Evolutionary conservation across 2,797 vertebrate genomes (phyloP), one percentile per base, ranked within the genome.

Genomic region (Enteromius fasciolatus): DNA sequence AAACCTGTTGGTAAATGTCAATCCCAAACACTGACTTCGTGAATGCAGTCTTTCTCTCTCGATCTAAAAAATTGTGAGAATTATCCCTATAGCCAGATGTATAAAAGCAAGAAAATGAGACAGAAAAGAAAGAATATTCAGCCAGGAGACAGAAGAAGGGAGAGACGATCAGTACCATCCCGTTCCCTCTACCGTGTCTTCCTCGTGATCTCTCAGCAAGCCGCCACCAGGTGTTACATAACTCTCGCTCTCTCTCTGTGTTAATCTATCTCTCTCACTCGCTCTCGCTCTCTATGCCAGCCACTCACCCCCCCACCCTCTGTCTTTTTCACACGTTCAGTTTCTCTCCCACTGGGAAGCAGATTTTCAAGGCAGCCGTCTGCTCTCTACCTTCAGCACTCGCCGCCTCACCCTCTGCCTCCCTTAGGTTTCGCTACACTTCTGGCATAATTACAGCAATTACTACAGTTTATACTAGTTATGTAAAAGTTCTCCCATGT

Each of bases 181-280:
- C 31, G 76, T 72, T 77, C 66, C 70, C 70, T 87, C 78, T 74
- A 73, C 66, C 66, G 28, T 81, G 78, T 72, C 63, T 82, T 85
- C 78, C 85, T 83, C 76, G 76, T 87, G 84, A 82, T 86, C 84
- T 80, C 76, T 57, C 84, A 85, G 87, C 70, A 83, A 73, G 68
- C 82, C 46, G 46, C 80, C 76, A 79, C 66, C 54, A 82, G 70
- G 84, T 86, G 80, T 83, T 86, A 77, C 83, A 52, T 86, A 85
- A 84, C 77, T 12, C 20, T 41, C 46, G 57, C n/a, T 39, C 64
- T 59, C 64, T 41, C 20, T 63, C 8, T 61, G 14, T 68, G n/a
- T 68, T 68, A n/a, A 68, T 68, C 39, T 44, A 23, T 69, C 67
- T 74, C 75, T 44, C 83, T 48, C 54, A 0, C 78, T 72, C 23